phyloP scores from a whole-genome alignment of 2,888 invertebrate genomes.

The Polyommatus iphigenia region DNA sequence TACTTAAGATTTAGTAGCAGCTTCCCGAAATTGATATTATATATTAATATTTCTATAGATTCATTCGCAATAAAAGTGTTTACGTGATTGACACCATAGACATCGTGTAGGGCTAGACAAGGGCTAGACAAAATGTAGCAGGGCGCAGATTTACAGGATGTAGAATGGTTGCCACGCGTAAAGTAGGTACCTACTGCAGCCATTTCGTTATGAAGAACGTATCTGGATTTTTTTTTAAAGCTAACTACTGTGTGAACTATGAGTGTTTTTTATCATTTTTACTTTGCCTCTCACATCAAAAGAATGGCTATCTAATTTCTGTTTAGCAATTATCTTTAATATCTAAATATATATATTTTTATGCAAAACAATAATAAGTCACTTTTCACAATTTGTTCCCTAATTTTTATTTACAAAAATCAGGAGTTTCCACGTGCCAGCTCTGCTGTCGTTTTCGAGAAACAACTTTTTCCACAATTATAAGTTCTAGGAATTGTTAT shows the following conservation, averaged over 20 bases:
- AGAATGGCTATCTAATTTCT: background rate
- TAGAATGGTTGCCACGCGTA: no score
- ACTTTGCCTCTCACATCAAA: no score
- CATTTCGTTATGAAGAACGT: background rate
- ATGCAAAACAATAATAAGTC: background rate
- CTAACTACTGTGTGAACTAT: no score
- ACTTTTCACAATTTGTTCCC: background rate
- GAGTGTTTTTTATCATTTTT: no score
- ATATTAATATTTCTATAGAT: background rate
- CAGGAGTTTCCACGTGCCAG: background rate
- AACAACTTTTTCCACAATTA: background rate
- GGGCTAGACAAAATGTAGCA: background rate
- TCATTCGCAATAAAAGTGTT: background rate
- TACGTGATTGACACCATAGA: background rate
- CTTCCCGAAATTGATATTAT: constrained; percentile 19
- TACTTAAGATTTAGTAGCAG: background rate
- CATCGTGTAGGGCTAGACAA: background rate
- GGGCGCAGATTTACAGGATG: background rate
- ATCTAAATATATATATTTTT: background rate
- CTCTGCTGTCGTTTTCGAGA: no score
- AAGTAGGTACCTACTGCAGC: no score
- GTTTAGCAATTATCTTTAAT: background rate
- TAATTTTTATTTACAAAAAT: background rate
- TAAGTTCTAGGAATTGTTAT: background rate
- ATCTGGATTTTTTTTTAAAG: no score